Conservation (phyloP, 1,140 invertebrate species). For the Acromyrmex charruanus region DNA sequence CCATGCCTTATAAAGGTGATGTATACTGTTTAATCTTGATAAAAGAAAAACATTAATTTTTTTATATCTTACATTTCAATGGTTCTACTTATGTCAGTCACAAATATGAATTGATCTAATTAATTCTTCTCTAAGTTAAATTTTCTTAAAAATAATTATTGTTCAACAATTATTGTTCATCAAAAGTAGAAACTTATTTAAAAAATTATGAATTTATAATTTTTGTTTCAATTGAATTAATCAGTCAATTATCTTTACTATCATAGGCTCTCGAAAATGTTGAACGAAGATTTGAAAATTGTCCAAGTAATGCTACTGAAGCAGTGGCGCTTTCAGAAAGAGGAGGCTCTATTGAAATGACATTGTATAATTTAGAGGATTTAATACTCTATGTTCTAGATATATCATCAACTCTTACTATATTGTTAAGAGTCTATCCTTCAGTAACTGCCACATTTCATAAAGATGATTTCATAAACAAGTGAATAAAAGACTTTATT, state of each 20-base stretch:
- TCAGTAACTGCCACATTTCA: slow-evolving; percentile 85
- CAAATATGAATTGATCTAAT: slow-evolving; percentile 11
- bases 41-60: neutral
- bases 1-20: slow-evolving; percentile 85
- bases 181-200: slow-evolving; percentile 3
- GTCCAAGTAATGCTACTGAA: slow-evolving; percentile 79
- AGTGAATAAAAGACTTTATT: slow-evolving; percentile 82
- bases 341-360: slow-evolving; percentile 79
- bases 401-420: slow-evolving; percentile 89
- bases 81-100: neutral
- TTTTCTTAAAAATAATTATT: neutral
- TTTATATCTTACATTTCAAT: slow-evolving; percentile 4
- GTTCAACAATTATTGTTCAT: neutral
- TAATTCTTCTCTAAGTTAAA: neutral
- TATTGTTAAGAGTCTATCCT: slow-evolving; percentile 89
- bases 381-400: slow-evolving; percentile 91
- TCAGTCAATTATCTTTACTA: neutral
- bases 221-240: neutral
- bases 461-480: slow-evolving; percentile 87
- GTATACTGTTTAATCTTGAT: slow-evolving; percentile 40
- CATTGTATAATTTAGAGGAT: slow-evolving; percentile 88
- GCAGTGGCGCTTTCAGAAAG: slow-evolving; percentile 85
- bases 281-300: slow-evolving; percentile 77
- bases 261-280: slow-evolving; percentile 78
- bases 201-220: neutral